Conservation (phyloP, 2,113 vertebrate species). For the Thryonomys swinderianus region DNA sequence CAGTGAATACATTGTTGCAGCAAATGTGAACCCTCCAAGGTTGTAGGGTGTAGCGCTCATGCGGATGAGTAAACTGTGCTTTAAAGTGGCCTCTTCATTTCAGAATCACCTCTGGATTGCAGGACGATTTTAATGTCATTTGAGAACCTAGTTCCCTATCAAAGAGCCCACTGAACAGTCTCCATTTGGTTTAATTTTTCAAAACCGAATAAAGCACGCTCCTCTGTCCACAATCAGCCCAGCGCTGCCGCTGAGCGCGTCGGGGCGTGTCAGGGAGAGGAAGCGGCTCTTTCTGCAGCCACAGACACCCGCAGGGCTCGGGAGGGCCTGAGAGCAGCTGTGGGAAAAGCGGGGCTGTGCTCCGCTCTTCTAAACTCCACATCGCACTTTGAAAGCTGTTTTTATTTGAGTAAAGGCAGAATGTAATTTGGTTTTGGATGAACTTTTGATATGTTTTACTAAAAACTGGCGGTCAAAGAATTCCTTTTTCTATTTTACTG, state of each 20-base stretch:
- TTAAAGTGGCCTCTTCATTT: slow-evolving; percentile 70
- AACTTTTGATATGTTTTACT: background rate
- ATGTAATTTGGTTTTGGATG: background rate
- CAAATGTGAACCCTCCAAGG: background rate
- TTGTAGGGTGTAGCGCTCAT: background rate
- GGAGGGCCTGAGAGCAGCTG: background rate
- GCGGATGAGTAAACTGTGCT: slow-evolving; percentile 53
- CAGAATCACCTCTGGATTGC: slow-evolving; percentile 68
- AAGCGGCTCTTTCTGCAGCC: slow-evolving; percentile 60
- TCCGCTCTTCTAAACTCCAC: background rate
- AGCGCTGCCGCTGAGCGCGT: slow-evolving; percentile 64
- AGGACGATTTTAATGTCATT: slow-evolving; percentile 75
- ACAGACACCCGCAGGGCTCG: slow-evolving; percentile 34
- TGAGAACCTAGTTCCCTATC: slow-evolving; percentile 78
- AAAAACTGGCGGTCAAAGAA: background rate
- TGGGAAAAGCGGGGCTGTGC: slow-evolving; percentile 37
- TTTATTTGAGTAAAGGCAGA: slow-evolving; percentile 1
- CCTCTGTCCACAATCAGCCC: slow-evolving; percentile 5
- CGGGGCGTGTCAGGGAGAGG: slow-evolving; percentile 39
- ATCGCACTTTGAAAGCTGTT: slow-evolving; percentile 14
- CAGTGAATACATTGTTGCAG: slow-evolving; percentile 69
- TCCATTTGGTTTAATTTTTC: slow-evolving; percentile 76
- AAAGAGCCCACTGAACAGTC: slow-evolving; percentile 61
- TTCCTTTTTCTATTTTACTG: background rate
- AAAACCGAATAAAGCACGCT: slow-evolving; percentile 71